Percentiles rank a stretch among this genome's conserved stretches.
These are phyloP conservation scores for Latrodectus hesperus DNA, from an alignment of 2,888 invertebrate genomes.

Conservation along the genomic window DNA sequence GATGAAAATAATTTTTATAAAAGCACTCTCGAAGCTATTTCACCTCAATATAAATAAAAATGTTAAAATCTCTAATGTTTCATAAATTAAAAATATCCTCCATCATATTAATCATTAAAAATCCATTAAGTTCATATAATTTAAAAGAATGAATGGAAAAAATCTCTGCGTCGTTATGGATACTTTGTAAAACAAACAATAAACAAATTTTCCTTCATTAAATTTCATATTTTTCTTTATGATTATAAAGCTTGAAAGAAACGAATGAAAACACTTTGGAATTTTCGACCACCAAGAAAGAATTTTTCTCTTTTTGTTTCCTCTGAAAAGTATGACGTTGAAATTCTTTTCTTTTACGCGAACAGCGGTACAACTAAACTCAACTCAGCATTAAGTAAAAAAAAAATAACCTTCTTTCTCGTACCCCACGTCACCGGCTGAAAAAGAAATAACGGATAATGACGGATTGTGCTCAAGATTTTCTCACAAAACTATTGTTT, in stretches of 20 bases:
- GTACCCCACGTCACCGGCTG: neutral
- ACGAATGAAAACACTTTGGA: neutral
- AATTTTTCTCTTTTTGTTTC: neutral
- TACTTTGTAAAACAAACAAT: no score
- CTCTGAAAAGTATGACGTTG: neutral
- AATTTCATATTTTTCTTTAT: no score
- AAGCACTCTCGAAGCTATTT: no score
- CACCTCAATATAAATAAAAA: no score
- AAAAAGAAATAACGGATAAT: constrained; percentile 15
- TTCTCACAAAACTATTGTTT: neutral
- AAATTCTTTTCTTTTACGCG: neutral
- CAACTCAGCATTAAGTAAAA: neutral
- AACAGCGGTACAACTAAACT: neutral
- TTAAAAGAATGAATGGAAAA: no score
- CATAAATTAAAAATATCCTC: no score
- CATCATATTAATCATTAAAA: no score
- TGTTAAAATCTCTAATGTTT: no score
- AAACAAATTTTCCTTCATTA: no score
- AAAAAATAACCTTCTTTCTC: neutral
- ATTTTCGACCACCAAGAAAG: neutral
- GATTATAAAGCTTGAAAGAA: neutral
- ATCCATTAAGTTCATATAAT: no score
- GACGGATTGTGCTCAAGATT: constrained; percentile 7
- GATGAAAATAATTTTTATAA: no score
- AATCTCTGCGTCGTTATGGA: no score